Percentiles rank a stretch among this genome's conserved stretches.
Conservation (phyloP, 2,797 vertebrate genomes). For the Pachyuromys duprasi region DNA sequence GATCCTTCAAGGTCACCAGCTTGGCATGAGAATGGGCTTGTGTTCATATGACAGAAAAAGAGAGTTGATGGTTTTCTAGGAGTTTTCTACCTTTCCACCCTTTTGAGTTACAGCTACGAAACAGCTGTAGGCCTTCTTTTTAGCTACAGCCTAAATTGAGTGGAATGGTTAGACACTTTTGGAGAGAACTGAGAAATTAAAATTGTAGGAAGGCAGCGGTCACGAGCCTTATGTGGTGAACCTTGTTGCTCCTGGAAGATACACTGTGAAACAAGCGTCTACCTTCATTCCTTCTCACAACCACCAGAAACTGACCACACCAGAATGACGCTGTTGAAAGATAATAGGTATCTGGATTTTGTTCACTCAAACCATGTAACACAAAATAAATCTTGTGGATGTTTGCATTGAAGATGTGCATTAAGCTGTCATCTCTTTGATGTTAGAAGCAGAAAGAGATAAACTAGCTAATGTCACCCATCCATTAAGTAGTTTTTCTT, state of each 20-base stretch:
- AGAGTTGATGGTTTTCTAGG: conserved; percentile 35
- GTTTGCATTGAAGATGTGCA: not conserved
- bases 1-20: conserved; percentile 39
- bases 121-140: conserved; percentile 12
- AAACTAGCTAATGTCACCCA: not conserved
- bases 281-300: not conserved
- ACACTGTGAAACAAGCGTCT: not conserved
- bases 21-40: conserved; percentile 52
- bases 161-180: not conserved
- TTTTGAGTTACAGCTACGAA: conserved; percentile 15
- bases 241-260: not conserved
- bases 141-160: conserved; percentile 41
- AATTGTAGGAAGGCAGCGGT: not conserved
- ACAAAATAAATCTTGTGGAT: not conserved
- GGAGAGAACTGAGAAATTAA: not conserved
- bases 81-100: not conserved
- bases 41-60: conserved; percentile 50
- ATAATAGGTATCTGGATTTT: not conserved
- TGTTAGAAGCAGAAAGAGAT: not conserved
- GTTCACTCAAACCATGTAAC: not conserved
- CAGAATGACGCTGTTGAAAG: not conserved
- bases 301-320: not conserved
- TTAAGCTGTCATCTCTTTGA: not conserved
- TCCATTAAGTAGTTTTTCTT: not conserved
- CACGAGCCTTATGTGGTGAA: not conserved